Base-by-base conservation (phyloP, 1,140 invertebrate species). In the Vanessa tameamea region DNA sequence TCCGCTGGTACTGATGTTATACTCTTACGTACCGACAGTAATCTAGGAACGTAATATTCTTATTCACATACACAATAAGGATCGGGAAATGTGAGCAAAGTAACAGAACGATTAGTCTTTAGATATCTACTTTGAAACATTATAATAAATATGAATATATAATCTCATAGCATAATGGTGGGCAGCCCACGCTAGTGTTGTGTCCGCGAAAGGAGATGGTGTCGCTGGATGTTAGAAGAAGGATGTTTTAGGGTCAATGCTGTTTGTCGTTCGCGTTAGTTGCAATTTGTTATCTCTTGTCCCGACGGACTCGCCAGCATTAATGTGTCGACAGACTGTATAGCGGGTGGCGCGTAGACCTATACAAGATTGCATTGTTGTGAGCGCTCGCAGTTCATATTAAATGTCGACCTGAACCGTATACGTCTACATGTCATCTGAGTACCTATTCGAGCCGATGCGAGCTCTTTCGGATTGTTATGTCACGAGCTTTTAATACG, bases 81-180 rank as follows among this genome's bases (percentile, higher is more conserved):
- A 63, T 63, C 63, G 65, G 72, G 68, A 59, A 51, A 73, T 26
- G 53, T 63, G 72, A 73, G 72, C 67, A 51, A 48, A 65, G 31
- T 63, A 63, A 63, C 47, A 43, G 64, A 65, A 51, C 16, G 57
- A 61, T 55, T 63, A 51, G 43, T 63, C 47, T 23, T 51, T 63
- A 37, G n/a, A 63, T 67, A 51, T 63, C 47, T 13, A 14, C 63
- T 23, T 47, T 72, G 31, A 26, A 12, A 43, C 13, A 72, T 31
- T 3, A 59, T 50, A 57, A 73, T 67, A 16, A 14, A 51, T 20
- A 20, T 20, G 20, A 20, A 20, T 73, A 73, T 73, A 14, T 67
- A 73, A 67, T 73, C 53, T 16, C 31, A 67, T 61, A 16, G 5
- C 43, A 23, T 70, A 70, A 47, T 70, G 23, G 47, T 48, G 14